Evolutionary conservation across 2,888 invertebrate genomes (phyloP), one percentile per base, ranked within the genome.

Genomic region (Sycophila texana): DNA sequence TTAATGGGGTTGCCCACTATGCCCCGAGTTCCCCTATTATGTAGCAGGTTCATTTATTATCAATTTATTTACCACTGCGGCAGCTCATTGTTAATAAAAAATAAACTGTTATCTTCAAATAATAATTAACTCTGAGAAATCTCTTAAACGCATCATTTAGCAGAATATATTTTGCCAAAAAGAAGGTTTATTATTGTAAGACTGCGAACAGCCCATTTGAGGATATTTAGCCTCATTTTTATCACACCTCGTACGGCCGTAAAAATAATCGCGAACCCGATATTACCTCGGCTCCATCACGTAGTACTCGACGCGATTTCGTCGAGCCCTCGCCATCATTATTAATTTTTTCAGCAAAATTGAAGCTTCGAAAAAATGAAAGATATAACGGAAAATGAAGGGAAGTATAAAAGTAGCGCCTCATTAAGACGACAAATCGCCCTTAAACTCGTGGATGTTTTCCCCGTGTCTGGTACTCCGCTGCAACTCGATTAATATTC

Each of bases 151-250:
- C 26, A 26, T 26, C 26, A 26, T 3, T 26, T 26, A 26, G 26
- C 26, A 26, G 26, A 3, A 26, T 26, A 26, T 26, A 2, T 26
- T 26, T 26, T 26, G 26, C 26, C 26, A 26, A 26, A 26, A 26
- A 2, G 3, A 26, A 26, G 26, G 26, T 26, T 26, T 26, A 26
- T 26, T 26, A 26, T 20, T 20, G 14, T 26, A 60, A 60, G 39
- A 18, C 70, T 63, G 0, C 26, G 39, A 53, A 73, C 73, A 77
- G 77, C 73, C 67, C 77, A 55, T 67, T 77, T 61, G 55, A 66
- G 72, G 73, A 30, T 73, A 76, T 67, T 79, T 79, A 66, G 67
- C 76, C 81, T 74, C 72, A 63, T 81, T 78, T 77, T 77, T 67
- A 13, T 58, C 57, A 68, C 77, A 13, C 47, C 49, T 63, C 60